Base-by-base conservation (phyloP, 30 jellyfish, hydroid and myxozoan genomes). In the Pseudorhiza aurosa region DNA sequence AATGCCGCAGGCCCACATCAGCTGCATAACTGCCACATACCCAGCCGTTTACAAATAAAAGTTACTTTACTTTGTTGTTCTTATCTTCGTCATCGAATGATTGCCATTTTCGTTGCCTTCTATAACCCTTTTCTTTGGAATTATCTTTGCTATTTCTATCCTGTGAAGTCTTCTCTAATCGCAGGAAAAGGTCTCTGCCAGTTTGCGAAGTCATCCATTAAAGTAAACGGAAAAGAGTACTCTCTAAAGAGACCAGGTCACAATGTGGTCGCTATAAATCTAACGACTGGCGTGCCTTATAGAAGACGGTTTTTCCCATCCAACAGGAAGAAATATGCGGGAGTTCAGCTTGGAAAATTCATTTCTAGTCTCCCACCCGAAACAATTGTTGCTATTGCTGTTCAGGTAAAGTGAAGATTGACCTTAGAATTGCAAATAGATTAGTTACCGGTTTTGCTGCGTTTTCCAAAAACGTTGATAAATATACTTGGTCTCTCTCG, bases 221-320 rank as follows among this genome's bases (percentile, higher is more conserved):
- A 74, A 57, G 94, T 90, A 29, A 77, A 90, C 68, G 95, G 96
- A n/a, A 75, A 28, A 27, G 97, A 90, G 47, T 90, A 72, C 68
- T 46, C 96, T 8, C 79, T 30, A 24, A 36, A 45, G 72, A 75
- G 56, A 56, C 81, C 50, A 17, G 97, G 97, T 3, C 97, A 90
- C 55, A 90, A 82, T 44, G 58, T 90, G 2, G 96, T 90, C 7
- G 96, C 90, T 12, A 75, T 90, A 22, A 50, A 76, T 33, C 88
- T 64, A 2, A 19, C 53, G n/a, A 90, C 96, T 12, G 97, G 97
- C 18, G n/a, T 31, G 57, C 85, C 64, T 2, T 81, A 60, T 62
- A 47, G 58, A 17, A 35, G 55, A 58, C 57, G 55, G 60, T 39
- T 65, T 21, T 90, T 69, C 60, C 73, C 62, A 27, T 74, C 97